Percentiles rank a stretch among this genome's conserved stretches.
Evolutionary conservation across 2,888 invertebrate species (phyloP).

Genomic region (Hypercompe scribonia): DNA sequence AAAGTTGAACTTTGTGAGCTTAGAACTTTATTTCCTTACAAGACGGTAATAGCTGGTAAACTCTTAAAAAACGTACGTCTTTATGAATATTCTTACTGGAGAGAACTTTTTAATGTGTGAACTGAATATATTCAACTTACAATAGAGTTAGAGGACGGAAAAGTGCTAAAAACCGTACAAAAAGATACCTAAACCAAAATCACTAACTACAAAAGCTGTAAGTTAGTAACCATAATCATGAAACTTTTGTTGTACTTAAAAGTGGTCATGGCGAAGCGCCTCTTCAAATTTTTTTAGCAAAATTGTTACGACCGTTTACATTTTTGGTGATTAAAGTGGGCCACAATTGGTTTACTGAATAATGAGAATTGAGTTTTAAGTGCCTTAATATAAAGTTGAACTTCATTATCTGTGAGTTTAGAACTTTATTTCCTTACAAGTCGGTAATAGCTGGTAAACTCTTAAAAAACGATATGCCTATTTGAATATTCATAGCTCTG

Average conservation of each 20-base stretch:
- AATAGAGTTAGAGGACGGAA: neutral
- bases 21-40: neutral
- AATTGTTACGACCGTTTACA: slow-evolving; percentile 31
- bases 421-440: neutral
- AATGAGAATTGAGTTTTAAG: neutral
- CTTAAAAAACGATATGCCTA: neutral
- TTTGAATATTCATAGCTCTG: neutral
- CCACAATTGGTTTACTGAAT: neutral
- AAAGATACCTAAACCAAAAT: neutral
- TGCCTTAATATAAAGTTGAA: neutral
- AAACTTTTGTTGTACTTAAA: too few relatives aligned
- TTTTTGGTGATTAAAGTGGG: neutral
- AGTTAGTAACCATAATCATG: too few relatives aligned
- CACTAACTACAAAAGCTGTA: too few relatives aligned
- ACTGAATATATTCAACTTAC: neutral
- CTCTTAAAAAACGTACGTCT: neutral
- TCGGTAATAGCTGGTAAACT: neutral
- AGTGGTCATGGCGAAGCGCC: slow-evolving; percentile 36
- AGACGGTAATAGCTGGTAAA: neutral
- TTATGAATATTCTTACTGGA: neutral
- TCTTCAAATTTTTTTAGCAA: slow-evolving; percentile 48
- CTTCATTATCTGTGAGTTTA: neutral
- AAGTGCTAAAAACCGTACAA: neutral
- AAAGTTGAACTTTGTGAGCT: neutral
- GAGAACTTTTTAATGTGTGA: neutral